phyloP scores from a whole-genome alignment of 2,797 vertebrate species.

The Sphenodon punctatus region DNA sequence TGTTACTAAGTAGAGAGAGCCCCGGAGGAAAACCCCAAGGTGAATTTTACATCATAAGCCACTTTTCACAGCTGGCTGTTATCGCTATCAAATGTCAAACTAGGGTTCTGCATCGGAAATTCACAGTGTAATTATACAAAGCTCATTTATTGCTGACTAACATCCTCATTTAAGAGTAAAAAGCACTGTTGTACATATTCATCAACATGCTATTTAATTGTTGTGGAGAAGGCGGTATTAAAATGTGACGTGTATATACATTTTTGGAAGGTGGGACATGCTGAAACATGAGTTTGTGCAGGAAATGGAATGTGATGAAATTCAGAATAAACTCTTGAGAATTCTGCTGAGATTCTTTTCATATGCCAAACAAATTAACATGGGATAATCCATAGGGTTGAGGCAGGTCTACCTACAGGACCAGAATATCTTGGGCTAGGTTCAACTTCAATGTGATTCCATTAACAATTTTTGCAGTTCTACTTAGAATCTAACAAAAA shows the following conservation, averaged over 20 bases:
- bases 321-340: background rate
- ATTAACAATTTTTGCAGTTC: conserved; percentile 7
- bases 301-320: background rate
- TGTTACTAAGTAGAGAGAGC: background rate
- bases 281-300: background rate
- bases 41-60: background rate
- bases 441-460: background rate
- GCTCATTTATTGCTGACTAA: background rate
- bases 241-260: background rate
- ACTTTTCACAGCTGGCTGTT: background rate
- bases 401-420: conserved; percentile 14
- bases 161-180: background rate
- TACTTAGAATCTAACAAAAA: background rate
- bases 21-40: background rate
- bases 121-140: background rate
- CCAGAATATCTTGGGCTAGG: background rate
- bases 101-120: background rate
- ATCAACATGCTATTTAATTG: background rate
- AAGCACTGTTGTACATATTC: background rate
- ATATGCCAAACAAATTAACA: background rate
- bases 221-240: background rate
- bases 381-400: conserved; percentile 5
- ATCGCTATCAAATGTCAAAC: background rate
- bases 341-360: background rate
- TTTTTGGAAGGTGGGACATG: background rate